Evolutionary conservation across 2,113 vertebrate genomes (phyloP), one percentile per base, ranked within the genome.

Genomic region (Nesospiza acunhae): DNA sequence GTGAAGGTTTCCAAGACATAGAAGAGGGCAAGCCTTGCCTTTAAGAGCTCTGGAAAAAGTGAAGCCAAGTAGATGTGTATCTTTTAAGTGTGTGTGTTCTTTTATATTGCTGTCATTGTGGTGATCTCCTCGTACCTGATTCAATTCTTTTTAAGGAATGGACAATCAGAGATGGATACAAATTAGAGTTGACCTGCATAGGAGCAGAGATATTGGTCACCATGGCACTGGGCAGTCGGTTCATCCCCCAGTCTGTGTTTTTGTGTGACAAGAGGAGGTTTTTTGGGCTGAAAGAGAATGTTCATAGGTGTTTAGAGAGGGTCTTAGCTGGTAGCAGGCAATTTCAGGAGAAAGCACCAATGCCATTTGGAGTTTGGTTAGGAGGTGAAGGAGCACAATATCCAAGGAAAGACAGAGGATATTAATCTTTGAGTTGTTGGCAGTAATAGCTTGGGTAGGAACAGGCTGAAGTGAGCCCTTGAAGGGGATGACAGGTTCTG

Each of bases 141-240:
- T 10, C n/a, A 23, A 2, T 46, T 84, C 6, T 81, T 30, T 46
- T 79, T 27, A 44, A 39, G 74, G 22, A 47, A 42, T 85, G 70
- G 44, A 6, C 37, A 69, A 4, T 73, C 30, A 44, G 18, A 59
- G 63, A 8, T 27, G 20, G 47, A 9, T 30, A 15, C 13, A 28
- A 50, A 30, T 22, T 8, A 5, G 2, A n/a, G 28, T 2, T 90
- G 60, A n/a, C 39, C 63, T 83, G 58, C 15, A 67, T 67, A 79
- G 26, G 26, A 87, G 4, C 26, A 59, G 35, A 31, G 21, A 11
- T 35, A 15, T 14, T 46, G 53, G 44, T 55, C 21, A 7, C 49
- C 1, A 0, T 31, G 18, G n/a, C 31, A 5, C 41, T 59, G 4
- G 16, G 4, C 33, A 46, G 39, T 53, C 39, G 39, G 11, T 56